These are phyloP conservation scores for Bujurquina vittata DNA, from an alignment of 2,113 vertebrate genomes.

Conservation along the genomic window DNA sequence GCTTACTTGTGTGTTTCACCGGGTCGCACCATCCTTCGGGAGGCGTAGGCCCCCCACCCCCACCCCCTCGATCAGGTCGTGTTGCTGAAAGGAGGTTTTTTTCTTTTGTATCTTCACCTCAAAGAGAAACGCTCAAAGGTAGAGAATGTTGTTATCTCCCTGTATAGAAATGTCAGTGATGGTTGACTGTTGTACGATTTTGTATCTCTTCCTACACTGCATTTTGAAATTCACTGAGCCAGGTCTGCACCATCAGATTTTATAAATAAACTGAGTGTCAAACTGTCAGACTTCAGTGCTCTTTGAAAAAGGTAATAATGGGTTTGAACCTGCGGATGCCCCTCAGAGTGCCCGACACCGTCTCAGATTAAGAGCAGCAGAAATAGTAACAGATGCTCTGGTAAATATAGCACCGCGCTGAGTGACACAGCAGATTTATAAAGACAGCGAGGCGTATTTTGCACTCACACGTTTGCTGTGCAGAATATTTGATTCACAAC, in stretches of 20 bases:
- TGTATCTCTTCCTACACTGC: constrained; percentile 80
- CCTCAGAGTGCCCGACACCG: neutral
- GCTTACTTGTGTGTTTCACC: constrained; percentile 60
- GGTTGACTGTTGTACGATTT: constrained; percentile 80
- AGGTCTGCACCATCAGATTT: constrained; percentile 78
- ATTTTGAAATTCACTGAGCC: constrained; percentile 79
- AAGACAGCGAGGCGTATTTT: neutral
- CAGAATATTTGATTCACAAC: neutral
- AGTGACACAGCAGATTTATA: constrained; percentile 28
- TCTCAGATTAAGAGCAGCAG: constrained; percentile 42
- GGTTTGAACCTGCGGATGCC: constrained; percentile 13
- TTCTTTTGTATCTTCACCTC: constrained; percentile 52
- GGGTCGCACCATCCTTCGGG: constrained; percentile 62
- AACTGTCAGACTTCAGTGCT: constrained; percentile 41
- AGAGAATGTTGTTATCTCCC: constrained; percentile 76
- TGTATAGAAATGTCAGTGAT: constrained; percentile 76
- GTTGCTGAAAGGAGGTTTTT: constrained; percentile 65
- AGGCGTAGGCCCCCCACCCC: constrained; percentile 8
- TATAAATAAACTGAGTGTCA: constrained; percentile 81
- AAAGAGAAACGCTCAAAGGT: constrained; percentile 65
- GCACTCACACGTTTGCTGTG: neutral
- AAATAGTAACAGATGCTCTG: constrained; percentile 18
- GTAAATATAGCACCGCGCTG: constrained; percentile 43
- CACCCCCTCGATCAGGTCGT: constrained; percentile 75
- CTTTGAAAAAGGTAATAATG: neutral